Evolutionary conservation across 2,797 vertebrate genomes (phyloP), one percentile per base, ranked within the genome.

Genomic region (Channallabes apus): DNA sequence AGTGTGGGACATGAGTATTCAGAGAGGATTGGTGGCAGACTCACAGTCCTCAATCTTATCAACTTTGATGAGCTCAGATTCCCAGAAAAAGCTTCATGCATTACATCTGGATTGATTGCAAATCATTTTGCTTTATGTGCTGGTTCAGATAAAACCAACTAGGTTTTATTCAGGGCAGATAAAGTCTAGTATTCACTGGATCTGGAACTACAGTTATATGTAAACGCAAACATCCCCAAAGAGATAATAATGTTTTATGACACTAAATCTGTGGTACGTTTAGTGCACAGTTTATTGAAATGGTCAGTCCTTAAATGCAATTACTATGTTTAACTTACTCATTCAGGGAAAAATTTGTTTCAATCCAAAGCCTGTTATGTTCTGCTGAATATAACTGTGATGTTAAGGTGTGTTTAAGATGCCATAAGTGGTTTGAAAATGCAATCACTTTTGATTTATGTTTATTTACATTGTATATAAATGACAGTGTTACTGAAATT

Each of bases 1-100:
- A 76, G 46, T 62, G 32, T 58, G 59, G 83, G 67, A 81, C 80
- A 83, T 85, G 59, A 86, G 68, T 76, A 71, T 84, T 86, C 71
- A 69, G 80, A 82, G 86, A 88, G 54, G 65, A 83, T 84, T 82
- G 20, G 87, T 85, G 86, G 86, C 78, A 82, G 67, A 64, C 59
- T 88, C 62, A 46, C n/a, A 87, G 67, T 76, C 67, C 41, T 68
- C 73, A 41, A 24, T 82, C 84, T 80, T 81, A 82, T 82, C 79
- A 77, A 41, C 54, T 79, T 78, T 76, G 72, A 84, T 65, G 61
- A 51, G 82, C 72, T 84, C 82, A 62, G 73, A 41, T 84, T 76
- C 15, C 29, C 20, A 0, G 56, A 0, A 22, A 78, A 61, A 78
- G 76, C 32, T 79, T 41, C 32, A 4, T 58, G 18, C 79, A 46